Conservation (phyloP, 2,888 invertebrate genomes). For the Ornithoptera priamus region DNA sequence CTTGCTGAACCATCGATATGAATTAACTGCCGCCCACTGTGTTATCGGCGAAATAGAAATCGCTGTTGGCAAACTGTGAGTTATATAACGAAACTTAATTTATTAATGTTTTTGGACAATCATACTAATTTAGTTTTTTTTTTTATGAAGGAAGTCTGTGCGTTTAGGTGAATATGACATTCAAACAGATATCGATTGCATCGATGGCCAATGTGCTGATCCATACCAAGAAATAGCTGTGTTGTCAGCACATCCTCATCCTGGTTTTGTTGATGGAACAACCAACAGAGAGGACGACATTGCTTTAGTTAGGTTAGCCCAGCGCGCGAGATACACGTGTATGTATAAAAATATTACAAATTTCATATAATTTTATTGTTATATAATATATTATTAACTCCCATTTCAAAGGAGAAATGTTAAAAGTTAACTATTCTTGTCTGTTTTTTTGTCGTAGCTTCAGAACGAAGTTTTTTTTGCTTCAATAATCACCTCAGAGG, state of each 20-base stretch:
- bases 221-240: constrained; percentile 82
- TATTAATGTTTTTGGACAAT: too few species aligned
- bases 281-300: constrained; percentile 79
- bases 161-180: constrained; percentile 85
- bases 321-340: constrained; percentile 67
- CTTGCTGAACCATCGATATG: constrained; percentile 78
- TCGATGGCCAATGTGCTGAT: constrained; percentile 80
- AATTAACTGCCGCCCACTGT: constrained; percentile 83
- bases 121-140: too few species aligned
- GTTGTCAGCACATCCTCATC: constrained; percentile 83
- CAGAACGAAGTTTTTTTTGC: too few species aligned
- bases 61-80: constrained; percentile 79
- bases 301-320: constrained; percentile 74
- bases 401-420: too few species aligned
- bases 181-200: constrained; percentile 81
- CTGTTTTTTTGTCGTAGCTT: too few species aligned
- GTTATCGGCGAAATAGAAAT: constrained; percentile 70
- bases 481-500: too few species aligned
- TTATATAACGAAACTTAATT: constrained; percentile 32
- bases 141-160: constrained; percentile 65
- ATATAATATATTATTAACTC: too few species aligned
- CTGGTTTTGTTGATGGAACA: constrained; percentile 75
- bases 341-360: constrained; percentile 36
- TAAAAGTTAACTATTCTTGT: too few species aligned
- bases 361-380: too few species aligned